Evolutionary conservation across 2,797 vertebrate genomes (phyloP), one percentile per base, ranked within the genome.

Genomic region (Lacerta viridis): DNA sequence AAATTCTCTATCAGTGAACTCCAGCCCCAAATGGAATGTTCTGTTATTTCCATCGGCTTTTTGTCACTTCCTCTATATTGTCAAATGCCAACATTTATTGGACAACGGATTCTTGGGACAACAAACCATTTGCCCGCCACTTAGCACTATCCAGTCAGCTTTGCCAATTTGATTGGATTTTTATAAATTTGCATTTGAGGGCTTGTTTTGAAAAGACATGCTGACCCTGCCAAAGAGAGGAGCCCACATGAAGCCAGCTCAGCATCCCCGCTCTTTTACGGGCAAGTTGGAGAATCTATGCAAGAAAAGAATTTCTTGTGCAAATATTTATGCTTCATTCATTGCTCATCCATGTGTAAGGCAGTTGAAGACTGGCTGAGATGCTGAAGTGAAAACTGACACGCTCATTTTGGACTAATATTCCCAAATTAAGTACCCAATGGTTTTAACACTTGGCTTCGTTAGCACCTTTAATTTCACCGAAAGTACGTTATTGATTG

Each of bases 401-500:
- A 90, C 86, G 83, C 25, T 86, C 50, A n/a, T 93, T 92, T 75
- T 2, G 92, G 95, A 97, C 85, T 88, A 91, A 96, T 95, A 94
- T 88, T 93, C 92, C 89, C 87, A 76, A 85, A 95, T 94, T 94
- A 94, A 84, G 36, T 74, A 80, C 91, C 91, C 94, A 93, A 91
- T 92, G 94, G 95, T 96, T 96, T 97, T 97, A 97, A 96, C 95
- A 96, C 95, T 96, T 96, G 95, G 93, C 95, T 97, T 96, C 96
- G 96, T 96, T 96, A 96, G 95, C 94, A 91, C 95, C 95, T 97
- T 96, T 97, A 97, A 97, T 97, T 97, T 97, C 96, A 93, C 95
- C 89, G 92, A 96, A 97, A 96, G 90, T 94, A 97, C 95, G 94
- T 96, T 97, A 97, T 97, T 94, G 97, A 97, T 97, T 94, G 93